Evolutionary conservation across 2,113 vertebrate species (phyloP).

Genomic region (Tachysurus fulvidraco): DNA sequence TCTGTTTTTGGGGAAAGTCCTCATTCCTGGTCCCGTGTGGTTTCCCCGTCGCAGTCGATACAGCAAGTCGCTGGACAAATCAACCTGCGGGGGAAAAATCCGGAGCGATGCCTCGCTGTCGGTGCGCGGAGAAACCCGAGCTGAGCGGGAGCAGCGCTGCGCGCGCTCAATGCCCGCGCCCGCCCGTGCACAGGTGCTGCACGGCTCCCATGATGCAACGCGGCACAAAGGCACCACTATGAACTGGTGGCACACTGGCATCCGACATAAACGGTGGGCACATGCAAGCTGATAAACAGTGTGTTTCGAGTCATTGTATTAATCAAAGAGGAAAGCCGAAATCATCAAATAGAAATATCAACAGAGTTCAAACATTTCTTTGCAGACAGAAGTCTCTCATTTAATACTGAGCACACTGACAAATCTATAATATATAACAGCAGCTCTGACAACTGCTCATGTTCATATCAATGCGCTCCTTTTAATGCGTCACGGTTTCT

Average conservation of each 20-base stretch:
- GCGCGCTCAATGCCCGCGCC: conserved; percentile 63
- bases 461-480: background rate
- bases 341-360: conserved; percentile 5
- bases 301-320: conserved; percentile 10
- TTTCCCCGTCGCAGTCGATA: conserved; percentile 64
- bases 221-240: conserved; percentile 76
- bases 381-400: background rate
- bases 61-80: conserved; percentile 68
- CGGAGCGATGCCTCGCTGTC: conserved; percentile 56
- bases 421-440: background rate
- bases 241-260: conserved; percentile 63
- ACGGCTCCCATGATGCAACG: conserved; percentile 75
- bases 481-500: background rate
- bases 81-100: conserved; percentile 56
- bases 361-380: background rate
- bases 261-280: conserved; percentile 68
- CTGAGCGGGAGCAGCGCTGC: conserved; percentile 49
- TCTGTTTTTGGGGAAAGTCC: conserved; percentile 72
- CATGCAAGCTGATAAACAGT: conserved; percentile 56
- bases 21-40: conserved; percentile 74
- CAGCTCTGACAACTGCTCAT: background rate
- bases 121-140: conserved; percentile 68
- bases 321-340: conserved; percentile 10
- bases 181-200: conserved; percentile 71
- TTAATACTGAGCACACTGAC: background rate